Evolutionary conservation across 2,888 invertebrate species (phyloP), one percentile per base, ranked within the genome.

Genomic region (Lacanobia oleracea): DNA sequence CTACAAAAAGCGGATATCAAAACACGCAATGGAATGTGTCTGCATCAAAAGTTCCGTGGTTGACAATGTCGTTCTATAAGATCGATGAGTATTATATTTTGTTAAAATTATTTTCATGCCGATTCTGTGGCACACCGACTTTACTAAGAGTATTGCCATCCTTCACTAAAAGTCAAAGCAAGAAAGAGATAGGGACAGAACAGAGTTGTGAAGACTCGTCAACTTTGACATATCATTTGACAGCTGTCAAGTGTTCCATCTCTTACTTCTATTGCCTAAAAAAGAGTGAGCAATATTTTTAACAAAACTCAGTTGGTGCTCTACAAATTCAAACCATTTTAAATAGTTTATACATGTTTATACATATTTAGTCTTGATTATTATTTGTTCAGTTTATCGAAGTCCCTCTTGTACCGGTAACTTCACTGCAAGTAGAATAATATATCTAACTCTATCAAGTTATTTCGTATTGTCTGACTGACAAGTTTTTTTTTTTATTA

Each of bases 71-170:
- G 54, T 23, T 59, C 5, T 45, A 64, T 21, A 75, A 63, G 61
- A 67, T 72, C 51, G 45, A 75, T 78, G 82, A 81, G 84, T 83
- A 83, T 81, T 83, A 71, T 72, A 77, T 48, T 75, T 84, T 70
- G 59, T 81, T 75, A 73, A 73, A 62, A 64, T 27, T 77, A 68
- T 67, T 37, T 77, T 54, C 18, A 51, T 40, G 43, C 37, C 9
- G n/a, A 61, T 27, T 73, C 43, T 54, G 43, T 48, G 8, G 27
- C 37, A 54, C n/a, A 65, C 40, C 60, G 45, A 56, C 51, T 48
- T 18, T 40, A 40, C 53, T 40, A 37, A 66, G 0, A 53, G 21
- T 43, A 56, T 48, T 79, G 48, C 43, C 50, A n/a, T 48, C 16
- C 10, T 45, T 37, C n/a, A 45, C 18, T 45, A 12, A 1, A 53